phyloP scores from a whole-genome alignment of 2,888 invertebrate genomes.

The Pollenia labialis region DNA sequence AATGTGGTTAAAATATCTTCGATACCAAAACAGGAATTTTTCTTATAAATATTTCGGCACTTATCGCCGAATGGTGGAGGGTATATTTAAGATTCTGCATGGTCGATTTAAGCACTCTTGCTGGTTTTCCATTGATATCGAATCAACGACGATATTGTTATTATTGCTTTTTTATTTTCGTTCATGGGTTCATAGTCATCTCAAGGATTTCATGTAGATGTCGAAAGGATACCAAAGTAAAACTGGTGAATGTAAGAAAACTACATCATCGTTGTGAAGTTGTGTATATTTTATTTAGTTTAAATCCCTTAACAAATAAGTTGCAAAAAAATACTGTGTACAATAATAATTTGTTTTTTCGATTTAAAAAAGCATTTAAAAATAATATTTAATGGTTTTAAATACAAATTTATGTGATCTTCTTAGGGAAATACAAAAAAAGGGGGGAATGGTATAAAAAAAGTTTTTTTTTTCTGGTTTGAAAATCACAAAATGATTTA shows the following conservation, averaged over 20 bases:
- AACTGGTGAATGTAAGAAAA: conserved; percentile 33
- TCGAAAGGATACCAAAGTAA: conserved; percentile 35
- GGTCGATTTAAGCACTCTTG: too few relatives aligned
- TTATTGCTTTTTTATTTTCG: background rate
- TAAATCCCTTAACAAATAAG: conserved; percentile 69
- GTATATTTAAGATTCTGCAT: too few relatives aligned
- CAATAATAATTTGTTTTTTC: conserved; percentile 69
- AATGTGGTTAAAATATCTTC: too few relatives aligned
- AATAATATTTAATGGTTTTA: conserved; percentile 71
- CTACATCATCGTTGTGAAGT: conserved; percentile 22
- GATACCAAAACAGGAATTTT: too few relatives aligned
- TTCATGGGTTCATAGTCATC: conserved; percentile 1
- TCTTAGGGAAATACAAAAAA: conserved; percentile 18
- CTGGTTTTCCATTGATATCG: conserved; percentile 63
- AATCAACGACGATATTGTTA: conserved; percentile 49
- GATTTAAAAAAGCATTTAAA: conserved; percentile 71
- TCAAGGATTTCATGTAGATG: conserved; percentile 39
- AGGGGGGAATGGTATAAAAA: background rate
- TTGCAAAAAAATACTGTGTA: conserved; percentile 37
- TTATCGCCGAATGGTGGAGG: too few relatives aligned
- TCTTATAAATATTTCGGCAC: too few relatives aligned
- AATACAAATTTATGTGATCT: conserved; percentile 70
- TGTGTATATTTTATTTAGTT: conserved; percentile 63
- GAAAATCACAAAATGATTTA: conserved; percentile 25
- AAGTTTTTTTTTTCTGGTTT: conserved; percentile 2